These are phyloP conservation scores for Trichacis sp. DNA, from an alignment of 2,888 invertebrate genomes.

Conservation along the genomic window DNA sequence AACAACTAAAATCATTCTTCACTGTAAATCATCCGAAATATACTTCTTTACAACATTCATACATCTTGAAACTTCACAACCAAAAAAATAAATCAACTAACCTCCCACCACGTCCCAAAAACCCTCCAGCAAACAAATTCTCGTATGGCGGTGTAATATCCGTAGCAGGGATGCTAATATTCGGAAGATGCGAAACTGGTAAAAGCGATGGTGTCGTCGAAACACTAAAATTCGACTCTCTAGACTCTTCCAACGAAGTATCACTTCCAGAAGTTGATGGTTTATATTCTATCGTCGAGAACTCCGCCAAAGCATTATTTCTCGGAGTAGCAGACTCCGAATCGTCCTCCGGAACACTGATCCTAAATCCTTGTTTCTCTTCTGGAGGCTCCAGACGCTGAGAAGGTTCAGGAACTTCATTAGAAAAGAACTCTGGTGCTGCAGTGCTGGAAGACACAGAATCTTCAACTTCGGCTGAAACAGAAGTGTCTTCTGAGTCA, in stretches of 20 bases:
- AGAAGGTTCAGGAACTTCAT: conserved; percentile 15
- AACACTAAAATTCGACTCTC: conserved; percentile 11
- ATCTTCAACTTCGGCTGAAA: conserved; percentile 6
- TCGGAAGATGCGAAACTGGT: conserved; percentile 33
- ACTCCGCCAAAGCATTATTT: conserved; percentile 22
- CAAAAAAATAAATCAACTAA: background rate
- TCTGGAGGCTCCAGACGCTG: conserved; percentile 43
- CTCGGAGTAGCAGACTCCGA: conserved; percentile 20
- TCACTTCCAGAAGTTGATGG: conserved; percentile 24
- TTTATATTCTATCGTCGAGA: conserved; percentile 37
- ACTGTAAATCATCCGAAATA: too few species aligned
- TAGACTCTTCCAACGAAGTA: background rate
- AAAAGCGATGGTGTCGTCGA: conserved; percentile 26
- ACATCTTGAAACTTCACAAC: too few species aligned
- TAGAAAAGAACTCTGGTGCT: background rate
- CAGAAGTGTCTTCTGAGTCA: conserved; percentile 1
- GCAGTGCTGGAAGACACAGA: conserved; percentile 13
- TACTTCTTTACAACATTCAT: too few species aligned
- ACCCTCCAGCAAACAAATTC: conserved; percentile 36
- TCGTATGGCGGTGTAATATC: conserved; percentile 36
- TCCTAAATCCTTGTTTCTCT: conserved; percentile 40
- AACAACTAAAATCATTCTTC: too few species aligned
- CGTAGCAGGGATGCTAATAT: conserved; percentile 31
- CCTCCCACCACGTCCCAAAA: conserved; percentile 12
- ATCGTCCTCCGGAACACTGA: conserved; percentile 45